Base-by-base conservation (phyloP, 2,113 vertebrate genomes). In the Galeopterus variegatus region DNA sequence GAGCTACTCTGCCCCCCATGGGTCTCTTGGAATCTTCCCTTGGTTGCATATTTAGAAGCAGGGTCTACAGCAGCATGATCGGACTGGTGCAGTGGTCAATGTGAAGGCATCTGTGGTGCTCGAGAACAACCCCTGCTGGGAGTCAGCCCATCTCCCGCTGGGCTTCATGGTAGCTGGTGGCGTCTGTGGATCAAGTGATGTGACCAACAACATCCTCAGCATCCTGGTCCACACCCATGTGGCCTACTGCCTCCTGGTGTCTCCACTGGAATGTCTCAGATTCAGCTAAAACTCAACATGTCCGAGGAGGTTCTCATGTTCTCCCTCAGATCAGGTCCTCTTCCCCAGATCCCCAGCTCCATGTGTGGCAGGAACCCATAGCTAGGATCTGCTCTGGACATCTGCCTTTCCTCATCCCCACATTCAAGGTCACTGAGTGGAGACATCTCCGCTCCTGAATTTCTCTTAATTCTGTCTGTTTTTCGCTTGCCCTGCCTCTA, bases 161-260 rank as follows among this genome's bases (percentile, higher is more conserved):
- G 52, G 36, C 69, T 24, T 23, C 69, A 67, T 1, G 1, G n/a
- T 21, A 31, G 33, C 41, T 8, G 19, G 28, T 4, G 5, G 31
- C 13, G 8, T 24, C 24, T 24, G 1, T 12, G 6, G 48, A 48
- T 21, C 52, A 33, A 67, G 60, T 3, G 4, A 36, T 1, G 0
- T 10, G 72, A 52, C 23, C 24, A 10, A 19, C 7, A 17, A 23
- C 17, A 31, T 41, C 31, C 70, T 17, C 28, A 23, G 17, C 50
- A 5, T 8, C 50, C 28, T 3, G 1, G 28, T 7, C 31, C 60
- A 48, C 11, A 41, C 24, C 19, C 77, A 23, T 23, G 24, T 0
- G 26, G 75, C 65, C 79, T 69, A 7, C 2, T 0, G 14, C 45
- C 88, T 54, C 17, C 31, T 21, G 15, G 31, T 1, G 1, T 21